Base-by-base conservation (phyloP, 2,113 vertebrate genomes). In the Ciconia boyciana region DNA sequence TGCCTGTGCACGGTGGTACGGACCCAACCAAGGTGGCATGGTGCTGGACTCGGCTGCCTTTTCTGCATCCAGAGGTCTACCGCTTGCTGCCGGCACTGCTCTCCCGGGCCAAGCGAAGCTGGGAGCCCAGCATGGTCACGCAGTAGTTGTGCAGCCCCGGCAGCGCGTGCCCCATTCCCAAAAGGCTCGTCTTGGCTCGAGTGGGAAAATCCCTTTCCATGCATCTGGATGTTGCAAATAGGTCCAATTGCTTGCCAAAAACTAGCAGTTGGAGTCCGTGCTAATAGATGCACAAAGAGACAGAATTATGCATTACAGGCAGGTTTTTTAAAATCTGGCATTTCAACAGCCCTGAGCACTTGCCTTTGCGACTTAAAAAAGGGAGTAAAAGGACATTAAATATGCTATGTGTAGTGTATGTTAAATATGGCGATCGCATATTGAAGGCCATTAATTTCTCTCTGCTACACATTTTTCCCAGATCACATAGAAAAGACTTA, bases 81-180 rank as follows among this genome's bases (percentile, higher is more conserved):
- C 0, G 0, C 61, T 62, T 36, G 41, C 65, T 0, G 0, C 36
- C 11, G 4, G 26, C 34, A 7, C 41, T 12, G 49, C 11, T 49
- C 8, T 71, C 22, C 43, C 43, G 22, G 43, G 36, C 13, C 17
- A 36, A 4, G 9, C 1, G 1, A 17, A 44, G 62, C 71, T 0
- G 0, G 60, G 58, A 51, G 49, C 36, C 21, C 0, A 0, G 62
- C 44, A 39, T 22, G 12, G 1, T 39, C 71, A 48, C 2, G 0
- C 0, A 0, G 46, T 1, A 1, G 9, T 4, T 7, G 32, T 26
- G 64, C 62, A 83, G 79, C 44, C n/a, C 61, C 10, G 4, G 52
- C 18, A 65, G n/a, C 13, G n/a, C 10, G 2, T 5, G 32, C n/a
- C 43, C 25, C 3, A 0, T 6, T 94, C 65, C 60, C 12, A 0